Base-by-base conservation (phyloP, 2,113 vertebrate species). In the Ictalurus furcatus region DNA sequence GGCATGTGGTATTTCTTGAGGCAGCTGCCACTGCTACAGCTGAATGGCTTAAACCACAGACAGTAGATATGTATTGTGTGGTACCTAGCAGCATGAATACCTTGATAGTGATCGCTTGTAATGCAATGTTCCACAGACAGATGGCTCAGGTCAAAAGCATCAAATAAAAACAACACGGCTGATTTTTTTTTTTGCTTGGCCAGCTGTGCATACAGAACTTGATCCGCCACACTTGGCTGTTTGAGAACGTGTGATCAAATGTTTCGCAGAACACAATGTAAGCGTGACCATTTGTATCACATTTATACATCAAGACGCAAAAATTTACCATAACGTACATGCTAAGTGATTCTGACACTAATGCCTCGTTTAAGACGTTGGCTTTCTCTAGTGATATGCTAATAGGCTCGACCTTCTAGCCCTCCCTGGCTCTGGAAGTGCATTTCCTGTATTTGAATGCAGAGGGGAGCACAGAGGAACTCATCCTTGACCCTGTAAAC, bases 361-460 rank as follows among this genome's bases (percentile, higher is more conserved):
- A 90, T 87, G 90, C 90, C 89, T 90, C 79, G 89, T 91, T 89
- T 90, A 93, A 93, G 91, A 92, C 76, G 84, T 84, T 2, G 81
- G 85, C 69, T 89, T 91, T 93, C 90, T 91, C 92, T 88, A 90
- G 93, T 92, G 92, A 95, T 93, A 94, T 93, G 93, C 94, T 94
- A 92, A 93, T 92, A 93, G 93, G 92, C 91, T 85, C 79, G 0
- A 91, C 92, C 94, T 93, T 94, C 94, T 93, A 44, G 93, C 94
- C 93, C 92, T 94, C 94, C 92, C 91, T 88, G 74, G 84, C 91
- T 89, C 82, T 88, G 92, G 88, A 90, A 93, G 92, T 89, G 91
- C 52, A 89, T 93, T 95, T 95, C 95, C 95, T 95, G 93, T 93
- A 91, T 95, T 93, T 95, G 91, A 95, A 95, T 94, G 91, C 91